These are phyloP conservation scores for Sorex maritimensis DNA, from an alignment of 2,797 vertebrate species.

Conservation along the genomic window DNA sequence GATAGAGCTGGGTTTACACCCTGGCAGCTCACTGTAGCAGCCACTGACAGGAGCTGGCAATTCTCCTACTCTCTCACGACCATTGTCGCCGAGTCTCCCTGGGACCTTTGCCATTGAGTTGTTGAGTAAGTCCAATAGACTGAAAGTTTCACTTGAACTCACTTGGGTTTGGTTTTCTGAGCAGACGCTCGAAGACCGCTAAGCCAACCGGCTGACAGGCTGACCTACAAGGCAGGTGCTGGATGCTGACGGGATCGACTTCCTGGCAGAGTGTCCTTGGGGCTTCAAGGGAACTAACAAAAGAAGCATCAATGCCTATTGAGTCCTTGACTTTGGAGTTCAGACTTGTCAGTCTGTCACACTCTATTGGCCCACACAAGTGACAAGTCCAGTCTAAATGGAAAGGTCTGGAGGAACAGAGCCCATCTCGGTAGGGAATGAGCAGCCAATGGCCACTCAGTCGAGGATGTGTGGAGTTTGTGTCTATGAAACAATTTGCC, in stretches of 20 bases:
- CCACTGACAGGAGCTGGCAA: not conserved
- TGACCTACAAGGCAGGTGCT: not conserved
- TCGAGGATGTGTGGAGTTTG: not conserved
- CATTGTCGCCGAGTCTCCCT: not conserved
- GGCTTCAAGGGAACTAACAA: not conserved
- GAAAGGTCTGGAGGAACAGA: not conserved
- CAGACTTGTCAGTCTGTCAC: not conserved
- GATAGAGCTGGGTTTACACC: not conserved
- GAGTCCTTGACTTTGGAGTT: not conserved
- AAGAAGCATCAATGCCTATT: not conserved
- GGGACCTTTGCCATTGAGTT: not conserved
- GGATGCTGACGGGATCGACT: not conserved
- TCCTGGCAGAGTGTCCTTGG: not conserved
- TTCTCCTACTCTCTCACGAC: not conserved
- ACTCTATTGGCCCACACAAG: not conserved
- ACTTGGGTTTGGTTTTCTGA: too few relatives aligned
- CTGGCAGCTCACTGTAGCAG: not conserved
- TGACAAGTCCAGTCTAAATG: not conserved
- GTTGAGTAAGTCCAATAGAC: not conserved
- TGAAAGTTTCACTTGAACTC: not conserved
- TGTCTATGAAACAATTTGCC: not conserved
- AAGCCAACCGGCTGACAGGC: not conserved
- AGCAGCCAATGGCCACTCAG: not conserved
- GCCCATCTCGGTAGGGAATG: not conserved
- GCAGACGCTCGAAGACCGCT: not conserved